phyloP scores from a whole-genome alignment of 2,797 vertebrate genomes.

The Macroramphosus scolopax region DNA sequence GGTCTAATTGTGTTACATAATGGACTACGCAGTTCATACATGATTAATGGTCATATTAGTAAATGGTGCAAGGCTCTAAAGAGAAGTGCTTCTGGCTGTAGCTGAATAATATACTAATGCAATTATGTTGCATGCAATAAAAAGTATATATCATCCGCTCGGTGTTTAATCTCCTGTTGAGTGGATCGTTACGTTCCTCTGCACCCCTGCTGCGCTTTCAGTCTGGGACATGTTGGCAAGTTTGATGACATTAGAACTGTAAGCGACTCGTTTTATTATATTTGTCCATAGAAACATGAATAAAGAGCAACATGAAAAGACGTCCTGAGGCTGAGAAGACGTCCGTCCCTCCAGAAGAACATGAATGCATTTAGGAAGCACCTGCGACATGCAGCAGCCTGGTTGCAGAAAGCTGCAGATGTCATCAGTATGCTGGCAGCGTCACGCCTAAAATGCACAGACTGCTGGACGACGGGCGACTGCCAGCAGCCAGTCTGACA shows the following conservation, averaged over 20 bases:
- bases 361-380: too few relatives aligned
- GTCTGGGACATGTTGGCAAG: background rate
- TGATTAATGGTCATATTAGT: conserved; percentile 35
- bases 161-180: conserved; percentile 2
- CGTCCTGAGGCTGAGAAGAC: too few relatives aligned
- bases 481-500: background rate
- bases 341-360: too few relatives aligned
- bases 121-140: conserved; percentile 24
- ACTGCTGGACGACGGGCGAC: background rate
- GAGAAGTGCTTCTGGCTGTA: conserved; percentile 8
- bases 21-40: conserved; percentile 9
- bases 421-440: background rate
- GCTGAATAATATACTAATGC: conserved; percentile 8
- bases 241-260: too few relatives aligned
- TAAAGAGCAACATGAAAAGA: too few relatives aligned
- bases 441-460: background rate
- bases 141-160: conserved; percentile 13
- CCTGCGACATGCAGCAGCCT: too few relatives aligned
- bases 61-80: conserved; percentile 23
- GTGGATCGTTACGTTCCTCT: conserved; percentile 17
- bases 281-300: too few relatives aligned
- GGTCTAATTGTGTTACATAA: conserved; percentile 19
- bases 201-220: background rate
- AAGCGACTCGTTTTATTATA: too few relatives aligned
- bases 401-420: background rate